These are phyloP conservation scores for Dicrurus megarhynchus DNA, from an alignment of 2,113 vertebrate genomes.

Conservation along the genomic window DNA sequence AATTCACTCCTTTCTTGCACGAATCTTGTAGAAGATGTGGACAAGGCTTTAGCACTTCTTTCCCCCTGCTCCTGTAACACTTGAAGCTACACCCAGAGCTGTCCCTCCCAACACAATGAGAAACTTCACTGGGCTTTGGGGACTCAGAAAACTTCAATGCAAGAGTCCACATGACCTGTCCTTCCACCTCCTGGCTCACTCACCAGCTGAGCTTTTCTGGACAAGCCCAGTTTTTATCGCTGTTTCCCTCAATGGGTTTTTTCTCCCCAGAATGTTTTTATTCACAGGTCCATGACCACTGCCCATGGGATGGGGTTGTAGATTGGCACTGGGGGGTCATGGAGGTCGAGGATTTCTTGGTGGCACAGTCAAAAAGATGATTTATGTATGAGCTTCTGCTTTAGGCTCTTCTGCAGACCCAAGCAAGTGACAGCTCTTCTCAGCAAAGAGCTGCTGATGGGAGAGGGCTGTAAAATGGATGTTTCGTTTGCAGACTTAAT, in stretches of 20 bases:
- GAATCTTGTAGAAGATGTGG: not conserved
- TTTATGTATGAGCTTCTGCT: not conserved
- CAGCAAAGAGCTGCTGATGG: not conserved
- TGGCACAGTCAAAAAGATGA: not conserved
- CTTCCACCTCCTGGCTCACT: not conserved
- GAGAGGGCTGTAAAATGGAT: not conserved
- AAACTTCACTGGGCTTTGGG: not conserved
- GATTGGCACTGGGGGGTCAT: not conserved
- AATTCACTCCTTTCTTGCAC: not conserved
- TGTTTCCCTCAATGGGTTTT: not conserved
- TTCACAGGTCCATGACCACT: not conserved
- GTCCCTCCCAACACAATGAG: not conserved
- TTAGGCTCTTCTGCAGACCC: not conserved
- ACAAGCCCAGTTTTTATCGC: not conserved
- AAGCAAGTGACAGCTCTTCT: not conserved
- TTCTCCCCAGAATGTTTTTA: not conserved
- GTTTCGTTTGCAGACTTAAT: not conserved
- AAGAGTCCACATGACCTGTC: not conserved
- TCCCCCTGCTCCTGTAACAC: not conserved
- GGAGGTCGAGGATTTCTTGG: not conserved
- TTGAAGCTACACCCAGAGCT: not conserved
- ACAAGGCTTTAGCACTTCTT: not conserved
- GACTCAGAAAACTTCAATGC: not conserved
- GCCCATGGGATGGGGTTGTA: not conserved
- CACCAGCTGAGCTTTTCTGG: not conserved